These are phyloP conservation scores for Hemiprocne comata DNA, from an alignment of 2,113 vertebrate genomes.

Conservation along the genomic window DNA sequence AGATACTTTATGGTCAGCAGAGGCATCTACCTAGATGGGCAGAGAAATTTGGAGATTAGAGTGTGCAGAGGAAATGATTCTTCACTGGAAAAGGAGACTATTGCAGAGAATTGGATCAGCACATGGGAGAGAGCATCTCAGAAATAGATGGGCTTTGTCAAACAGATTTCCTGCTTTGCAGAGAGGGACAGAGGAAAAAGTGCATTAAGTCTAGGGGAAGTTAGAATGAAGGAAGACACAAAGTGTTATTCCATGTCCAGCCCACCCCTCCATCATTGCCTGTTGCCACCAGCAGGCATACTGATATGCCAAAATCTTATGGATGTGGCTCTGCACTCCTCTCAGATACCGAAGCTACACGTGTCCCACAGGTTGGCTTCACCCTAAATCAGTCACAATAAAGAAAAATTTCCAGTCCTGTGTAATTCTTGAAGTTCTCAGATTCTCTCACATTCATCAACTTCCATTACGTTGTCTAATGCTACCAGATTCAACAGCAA, in stretches of 20 bases:
- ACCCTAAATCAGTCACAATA: background rate
- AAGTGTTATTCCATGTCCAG: background rate
- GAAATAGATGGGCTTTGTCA: background rate
- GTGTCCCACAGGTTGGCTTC: background rate
- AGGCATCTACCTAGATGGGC: background rate
- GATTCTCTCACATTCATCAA: background rate
- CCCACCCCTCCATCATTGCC: background rate
- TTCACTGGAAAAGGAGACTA: background rate
- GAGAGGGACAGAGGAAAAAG: background rate
- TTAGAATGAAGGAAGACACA: background rate
- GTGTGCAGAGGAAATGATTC: background rate
- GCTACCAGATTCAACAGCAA: background rate
- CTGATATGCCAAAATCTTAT: background rate
- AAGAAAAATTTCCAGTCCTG: background rate
- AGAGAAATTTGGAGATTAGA: background rate
- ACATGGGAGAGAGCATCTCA: background rate
- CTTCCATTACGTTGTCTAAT: background rate
- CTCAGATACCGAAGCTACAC: background rate
- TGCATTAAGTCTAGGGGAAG: background rate
- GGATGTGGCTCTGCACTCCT: background rate
- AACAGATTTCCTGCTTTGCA: background rate
- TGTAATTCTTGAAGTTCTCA: background rate
- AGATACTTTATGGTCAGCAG: background rate
- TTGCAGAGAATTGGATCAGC: background rate
- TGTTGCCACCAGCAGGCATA: background rate